Base-by-base conservation (phyloP, 2,113 vertebrate species). In the Bubo scandiacus region DNA sequence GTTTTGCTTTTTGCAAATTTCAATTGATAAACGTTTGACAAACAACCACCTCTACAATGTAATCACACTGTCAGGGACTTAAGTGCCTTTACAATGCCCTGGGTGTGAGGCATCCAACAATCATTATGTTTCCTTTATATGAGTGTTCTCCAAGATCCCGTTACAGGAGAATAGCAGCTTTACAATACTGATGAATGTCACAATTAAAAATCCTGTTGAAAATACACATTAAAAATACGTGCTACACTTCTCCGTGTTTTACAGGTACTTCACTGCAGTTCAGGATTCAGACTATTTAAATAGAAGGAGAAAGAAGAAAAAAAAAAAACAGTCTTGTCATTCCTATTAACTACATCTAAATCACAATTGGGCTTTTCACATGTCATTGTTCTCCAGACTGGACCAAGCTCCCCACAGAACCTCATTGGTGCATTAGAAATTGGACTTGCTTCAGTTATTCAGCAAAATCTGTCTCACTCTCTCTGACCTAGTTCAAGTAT, bases 301-400 rank as follows among this genome's bases (percentile, higher is more conserved):
- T 0, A 18, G 22, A 15, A 18, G 5, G 1, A 40, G 40, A 40
- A 40, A 40, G 40, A 40, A 40, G 40, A 0, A 2, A 6, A 18
- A 16, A 34, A 15, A 5, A 22, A n/a, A 42, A 21, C 11, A 29
- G 5, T 9, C 26, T 19, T 65, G 3, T 38, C 15, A 55, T 47
- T 81, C 18, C 20, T 36, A 18, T 49, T 29, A 78, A 42, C 22
- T 42, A n/a, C 13, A n/a, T 51, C 38, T 88, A 66, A 66, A 66
- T 40, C 45, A 58, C 15, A 40, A 6, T 6, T 16, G 52, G 40
- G 22, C 13, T 84, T 84, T 88, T 63, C 54, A 62, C 26, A 10
- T 7, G 10, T 43, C 51, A 22, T 26, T 34, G 55, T 14, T 83
- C 51, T 73, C 12, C n/a, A 77, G 27, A 12, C 15, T 47, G 45